Evolutionary conservation across 35 echinoderm and acorn worm species (phyloP).

Genomic region (Strongylocentrotus purpuratus): DNA sequence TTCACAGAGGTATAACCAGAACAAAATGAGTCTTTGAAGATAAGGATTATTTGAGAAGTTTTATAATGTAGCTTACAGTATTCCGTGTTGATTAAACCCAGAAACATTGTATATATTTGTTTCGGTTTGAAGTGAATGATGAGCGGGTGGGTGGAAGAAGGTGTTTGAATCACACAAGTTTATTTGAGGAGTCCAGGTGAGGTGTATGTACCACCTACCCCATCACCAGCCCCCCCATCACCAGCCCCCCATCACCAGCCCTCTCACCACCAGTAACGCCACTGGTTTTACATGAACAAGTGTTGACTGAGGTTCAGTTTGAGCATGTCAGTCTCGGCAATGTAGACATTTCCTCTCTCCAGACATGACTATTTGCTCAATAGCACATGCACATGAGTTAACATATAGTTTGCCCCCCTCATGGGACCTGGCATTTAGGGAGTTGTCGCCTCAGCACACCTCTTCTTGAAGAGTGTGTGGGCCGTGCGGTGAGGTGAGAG

Average conservation of each 20-base stretch:
- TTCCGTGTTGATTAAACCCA: background rate
- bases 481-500: slow-evolving; percentile 22
- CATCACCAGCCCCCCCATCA: background rate
- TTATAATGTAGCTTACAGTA: background rate
- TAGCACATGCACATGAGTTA: slow-evolving; percentile 41
- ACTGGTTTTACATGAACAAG: slow-evolving; percentile 23
- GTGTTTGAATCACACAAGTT: background rate
- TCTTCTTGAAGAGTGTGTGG: slow-evolving; percentile 26
- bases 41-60: background rate
- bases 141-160: background rate
- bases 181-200: background rate
- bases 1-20: background rate
- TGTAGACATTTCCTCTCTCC: slow-evolving; percentile 14
- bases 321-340: slow-evolving; percentile 23
- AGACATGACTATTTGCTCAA: slow-evolving; percentile 41
- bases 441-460: slow-evolving; percentile 16
- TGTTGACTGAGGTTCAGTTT: slow-evolving; percentile 25
- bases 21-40: background rate
- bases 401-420: slow-evolving; percentile 21
- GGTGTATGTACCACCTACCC: background rate
- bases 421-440: slow-evolving; percentile 16
- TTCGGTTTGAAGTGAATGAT: background rate
- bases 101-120: background rate
- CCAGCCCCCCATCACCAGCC: no score
- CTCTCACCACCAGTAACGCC: background rate